Evolutionary conservation across 2,888 invertebrate genomes (phyloP).

Genomic region (Lagria hirta): DNA sequence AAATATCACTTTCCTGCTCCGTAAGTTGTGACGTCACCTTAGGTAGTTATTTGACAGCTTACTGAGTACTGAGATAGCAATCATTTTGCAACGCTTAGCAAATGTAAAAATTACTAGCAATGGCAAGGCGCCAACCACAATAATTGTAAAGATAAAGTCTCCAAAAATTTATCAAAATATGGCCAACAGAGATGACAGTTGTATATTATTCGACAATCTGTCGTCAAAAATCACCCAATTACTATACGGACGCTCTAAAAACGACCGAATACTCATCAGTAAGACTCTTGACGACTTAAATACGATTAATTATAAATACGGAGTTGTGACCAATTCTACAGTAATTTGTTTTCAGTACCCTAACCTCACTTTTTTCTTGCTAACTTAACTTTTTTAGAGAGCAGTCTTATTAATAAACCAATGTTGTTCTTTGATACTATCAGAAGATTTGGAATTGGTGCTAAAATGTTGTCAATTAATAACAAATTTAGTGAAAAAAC

Average conservation of each 20-base stretch:
- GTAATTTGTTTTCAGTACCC: conserved; percentile 36
- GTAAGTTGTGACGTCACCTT: too few species aligned
- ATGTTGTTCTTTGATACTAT: conserved; percentile 48
- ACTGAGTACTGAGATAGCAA: too few species aligned
- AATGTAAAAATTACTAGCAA: too few species aligned
- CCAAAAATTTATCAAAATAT: too few species aligned
- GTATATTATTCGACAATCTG: conserved; percentile 43
- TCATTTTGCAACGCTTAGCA: too few species aligned
- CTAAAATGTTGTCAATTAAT: conserved; percentile 63
- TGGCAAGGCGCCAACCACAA: too few species aligned
- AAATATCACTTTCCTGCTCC: too few species aligned
- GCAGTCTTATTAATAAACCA: conserved; percentile 50
- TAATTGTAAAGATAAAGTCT: too few species aligned
- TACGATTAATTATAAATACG: conserved; percentile 60
- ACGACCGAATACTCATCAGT: conserved; percentile 57
- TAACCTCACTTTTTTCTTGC: conserved; percentile 20
- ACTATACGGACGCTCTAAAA: conserved; percentile 45
- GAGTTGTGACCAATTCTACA: conserved; percentile 43
- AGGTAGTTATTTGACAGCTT: too few species aligned
- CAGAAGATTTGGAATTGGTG: conserved; percentile 58
- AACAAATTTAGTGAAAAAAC: conserved; percentile 58
- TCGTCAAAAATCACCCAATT: conserved; percentile 47
- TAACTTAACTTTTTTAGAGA: conserved; percentile 43
- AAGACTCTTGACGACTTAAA: conserved; percentile 64
- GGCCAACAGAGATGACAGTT: conserved; percentile 34